phyloP scores from a whole-genome alignment of 2,113 vertebrate species.

The Podarcis muralis region DNA sequence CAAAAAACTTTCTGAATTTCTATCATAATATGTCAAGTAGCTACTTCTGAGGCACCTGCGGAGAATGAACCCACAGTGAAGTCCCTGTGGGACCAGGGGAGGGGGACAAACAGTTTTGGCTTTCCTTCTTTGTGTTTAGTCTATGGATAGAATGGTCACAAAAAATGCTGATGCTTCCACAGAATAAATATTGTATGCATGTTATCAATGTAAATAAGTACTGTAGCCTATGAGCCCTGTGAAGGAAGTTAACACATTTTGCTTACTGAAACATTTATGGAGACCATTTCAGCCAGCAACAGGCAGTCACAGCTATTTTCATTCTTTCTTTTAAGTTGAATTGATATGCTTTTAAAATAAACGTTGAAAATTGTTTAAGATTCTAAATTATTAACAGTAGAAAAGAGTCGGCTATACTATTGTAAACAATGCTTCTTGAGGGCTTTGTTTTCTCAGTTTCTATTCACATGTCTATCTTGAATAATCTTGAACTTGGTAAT shows the following conservation, averaged over 20 bases:
- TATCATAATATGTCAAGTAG: background rate
- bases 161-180: conserved; percentile 31
- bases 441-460: conserved; percentile 35
- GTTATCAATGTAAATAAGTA: conserved; percentile 61
- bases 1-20: background rate
- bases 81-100: background rate
- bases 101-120: fast-evolving
- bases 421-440: conserved; percentile 37
- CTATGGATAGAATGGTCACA: background rate
- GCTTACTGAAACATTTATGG: conserved; percentile 65
- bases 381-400: conserved; percentile 60
- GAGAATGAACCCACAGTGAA: background rate
- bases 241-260: conserved; percentile 42
- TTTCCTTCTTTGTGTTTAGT: background rate
- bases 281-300: conserved; percentile 43
- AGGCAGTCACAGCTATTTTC: conserved; percentile 1
- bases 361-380: conserved; percentile 45
- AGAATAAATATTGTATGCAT: conserved; percentile 49
- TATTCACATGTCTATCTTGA: background rate
- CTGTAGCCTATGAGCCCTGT: conserved; percentile 35
- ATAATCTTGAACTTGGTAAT: background rate
- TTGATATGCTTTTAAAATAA: conserved; percentile 59
- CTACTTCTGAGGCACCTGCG: conserved; percentile 10
- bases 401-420: conserved; percentile 19
- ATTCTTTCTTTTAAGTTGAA: conserved; percentile 47